phyloP scores from a whole-genome alignment of 2,888 invertebrate species.

The Keiferia lycopersicella region DNA sequence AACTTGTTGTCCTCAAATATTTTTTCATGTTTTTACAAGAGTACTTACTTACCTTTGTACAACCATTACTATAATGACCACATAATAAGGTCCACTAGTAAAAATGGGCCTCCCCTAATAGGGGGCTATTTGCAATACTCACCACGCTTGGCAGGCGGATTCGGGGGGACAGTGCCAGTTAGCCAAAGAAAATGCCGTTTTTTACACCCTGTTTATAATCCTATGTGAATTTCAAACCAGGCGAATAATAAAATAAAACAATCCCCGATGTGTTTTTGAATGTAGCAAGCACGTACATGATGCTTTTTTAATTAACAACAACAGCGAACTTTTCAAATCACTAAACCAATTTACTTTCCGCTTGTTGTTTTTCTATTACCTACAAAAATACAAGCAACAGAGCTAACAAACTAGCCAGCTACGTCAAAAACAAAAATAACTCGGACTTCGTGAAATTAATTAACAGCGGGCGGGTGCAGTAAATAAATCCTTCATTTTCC shows the following conservation, averaged over 20 bases:
- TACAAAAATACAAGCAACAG: slow-evolving; percentile 30
- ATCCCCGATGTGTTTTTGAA: background rate
- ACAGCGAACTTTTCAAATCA: background rate
- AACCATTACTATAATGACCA: no score
- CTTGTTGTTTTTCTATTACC: slow-evolving; percentile 23
- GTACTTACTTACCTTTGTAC: no score
- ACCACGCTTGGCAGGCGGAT: no score
- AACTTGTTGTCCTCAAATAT: no score
- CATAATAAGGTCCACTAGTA: no score
- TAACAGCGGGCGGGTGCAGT: slow-evolving; percentile 64
- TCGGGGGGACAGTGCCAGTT: no score
- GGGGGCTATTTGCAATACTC: no score
- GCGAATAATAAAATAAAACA: background rate
- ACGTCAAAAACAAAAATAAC: slow-evolving; percentile 38
- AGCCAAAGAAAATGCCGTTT: no score
- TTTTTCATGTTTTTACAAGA: no score
- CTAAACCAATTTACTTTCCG: slow-evolving; percentile 1
- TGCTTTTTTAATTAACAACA: slow-evolving; percentile 4
- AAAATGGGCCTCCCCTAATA: no score
- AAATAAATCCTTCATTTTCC: slow-evolving; percentile 75
- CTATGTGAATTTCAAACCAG: no score
- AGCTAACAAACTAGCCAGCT: slow-evolving; percentile 40
- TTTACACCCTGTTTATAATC: no score
- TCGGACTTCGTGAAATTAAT: slow-evolving; percentile 66
- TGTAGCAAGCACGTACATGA: background rate